Conservation (phyloP, 2,888 invertebrate genomes). For the Schrankia costaestrigalis region DNA sequence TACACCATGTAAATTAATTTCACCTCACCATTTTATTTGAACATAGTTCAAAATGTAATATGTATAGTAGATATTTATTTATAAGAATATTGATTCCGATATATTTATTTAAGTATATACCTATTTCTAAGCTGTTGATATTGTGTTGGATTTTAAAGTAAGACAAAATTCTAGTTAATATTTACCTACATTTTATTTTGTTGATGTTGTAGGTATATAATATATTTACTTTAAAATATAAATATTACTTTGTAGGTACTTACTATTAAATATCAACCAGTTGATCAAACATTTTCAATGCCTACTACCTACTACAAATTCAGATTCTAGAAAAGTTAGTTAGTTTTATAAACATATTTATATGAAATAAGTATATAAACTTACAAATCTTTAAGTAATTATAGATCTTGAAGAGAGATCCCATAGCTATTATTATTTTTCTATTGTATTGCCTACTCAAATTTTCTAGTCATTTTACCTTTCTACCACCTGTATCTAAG, state of each 20-base stretch:
- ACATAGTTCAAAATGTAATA: conserved; percentile 24
- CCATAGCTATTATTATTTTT: conserved; percentile 8
- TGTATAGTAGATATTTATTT: conserved; percentile 2
- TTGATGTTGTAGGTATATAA: too few species aligned
- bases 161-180: too few species aligned
- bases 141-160: conserved; percentile 4
- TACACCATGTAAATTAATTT: too few species aligned
- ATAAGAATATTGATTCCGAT: not conserved
- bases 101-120: conserved; percentile 1
- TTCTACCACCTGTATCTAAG: conserved; percentile 7
- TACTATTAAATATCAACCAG: conserved; percentile 6
- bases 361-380: not conserved
- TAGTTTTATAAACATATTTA: conserved; percentile 3
- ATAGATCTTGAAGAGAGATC: conserved; percentile 1
- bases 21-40: conserved; percentile 21
- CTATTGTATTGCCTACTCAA: conserved; percentile 13
- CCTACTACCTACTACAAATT: conserved; percentile 1
- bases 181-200: too few species aligned
- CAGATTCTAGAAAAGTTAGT: conserved; percentile 3
- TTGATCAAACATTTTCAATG: conserved; percentile 1
- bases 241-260: not conserved
- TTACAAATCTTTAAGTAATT: too few species aligned
- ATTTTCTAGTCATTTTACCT: conserved; percentile 30
- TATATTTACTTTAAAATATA: too few species aligned
- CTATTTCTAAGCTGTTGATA: conserved; percentile 4